Conservation (phyloP, 2,888 invertebrate species). For the Nowickia ferox region DNA sequence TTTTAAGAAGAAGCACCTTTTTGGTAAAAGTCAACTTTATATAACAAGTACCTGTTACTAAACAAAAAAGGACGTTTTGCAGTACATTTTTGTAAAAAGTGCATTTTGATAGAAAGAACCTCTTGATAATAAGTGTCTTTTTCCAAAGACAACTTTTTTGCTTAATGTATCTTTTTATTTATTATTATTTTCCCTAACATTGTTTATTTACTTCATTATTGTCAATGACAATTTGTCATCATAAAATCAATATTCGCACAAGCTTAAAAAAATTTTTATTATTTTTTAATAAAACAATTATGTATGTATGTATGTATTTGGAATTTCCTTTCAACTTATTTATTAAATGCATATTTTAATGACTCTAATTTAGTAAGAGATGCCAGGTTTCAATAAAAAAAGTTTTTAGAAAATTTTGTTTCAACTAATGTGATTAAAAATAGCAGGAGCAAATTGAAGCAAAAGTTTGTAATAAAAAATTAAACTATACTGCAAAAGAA, state of each 20-base stretch:
- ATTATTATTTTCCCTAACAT: no score
- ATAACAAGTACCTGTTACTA: no score
- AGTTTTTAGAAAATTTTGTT: neutral
- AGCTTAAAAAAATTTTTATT: neutral
- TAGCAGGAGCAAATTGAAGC: neutral
- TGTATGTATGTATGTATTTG: neutral
- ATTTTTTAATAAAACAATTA: constrained; percentile 37
- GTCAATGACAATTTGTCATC: neutral
- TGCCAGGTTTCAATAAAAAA: neutral
- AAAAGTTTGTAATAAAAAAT: neutral
- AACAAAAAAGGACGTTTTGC: no score
- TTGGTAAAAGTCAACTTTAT: no score
- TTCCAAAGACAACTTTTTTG: no score
- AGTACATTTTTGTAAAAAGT: no score
- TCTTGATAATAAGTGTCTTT: no score
- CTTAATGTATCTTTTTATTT: no score
- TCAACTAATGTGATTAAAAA: neutral
- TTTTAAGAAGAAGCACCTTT: no score
- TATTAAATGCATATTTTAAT: constrained; percentile 1
- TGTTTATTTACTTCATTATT: neutral
- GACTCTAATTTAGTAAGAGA: neutral
- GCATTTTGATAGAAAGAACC: no score
- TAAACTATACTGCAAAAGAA: no score
- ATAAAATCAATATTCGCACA: constrained; percentile 10
- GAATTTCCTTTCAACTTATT: neutral